Evolutionary conservation across 1,140 invertebrate species (phyloP).

Genomic region (Lepidurus arcticus): DNA sequence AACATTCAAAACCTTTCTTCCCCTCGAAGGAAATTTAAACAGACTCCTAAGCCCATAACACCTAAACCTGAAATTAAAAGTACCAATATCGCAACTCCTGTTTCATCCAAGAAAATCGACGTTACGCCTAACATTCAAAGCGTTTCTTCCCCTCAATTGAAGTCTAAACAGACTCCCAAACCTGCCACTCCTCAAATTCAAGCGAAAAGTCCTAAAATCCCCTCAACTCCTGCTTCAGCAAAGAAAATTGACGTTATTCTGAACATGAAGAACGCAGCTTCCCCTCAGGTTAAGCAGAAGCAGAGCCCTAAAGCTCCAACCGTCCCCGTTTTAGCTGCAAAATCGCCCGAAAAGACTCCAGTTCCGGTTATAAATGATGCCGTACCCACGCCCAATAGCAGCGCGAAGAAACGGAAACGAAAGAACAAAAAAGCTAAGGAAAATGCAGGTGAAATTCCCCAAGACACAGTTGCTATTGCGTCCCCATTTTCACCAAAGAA

Average conservation of each 20-base stretch:
- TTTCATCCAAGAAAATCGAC: too few relatives aligned
- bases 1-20: background rate
- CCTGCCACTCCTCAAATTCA: background rate
- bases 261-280: background rate
- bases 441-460: background rate
- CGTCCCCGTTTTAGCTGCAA: background rate
- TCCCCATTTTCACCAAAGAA: background rate
- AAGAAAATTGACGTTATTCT: background rate
- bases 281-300: background rate
- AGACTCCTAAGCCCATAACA: background rate
- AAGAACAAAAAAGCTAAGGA: background rate
- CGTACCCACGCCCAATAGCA: background rate
- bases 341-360: background rate
- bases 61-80: too few relatives aligned
- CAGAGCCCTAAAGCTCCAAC: background rate
- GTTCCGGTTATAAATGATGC: background rate
- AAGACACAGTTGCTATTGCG: background rate
- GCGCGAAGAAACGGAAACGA: background rate
- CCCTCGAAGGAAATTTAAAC: background rate
- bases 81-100: too few relatives aligned
- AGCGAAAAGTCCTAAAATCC: background rate
- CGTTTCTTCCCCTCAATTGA: too few relatives aligned
- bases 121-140: too few relatives aligned
- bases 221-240: background rate
- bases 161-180: too few relatives aligned